phyloP scores from a whole-genome alignment of 1,140 invertebrate species.

The Cataglyphis hispanica region DNA sequence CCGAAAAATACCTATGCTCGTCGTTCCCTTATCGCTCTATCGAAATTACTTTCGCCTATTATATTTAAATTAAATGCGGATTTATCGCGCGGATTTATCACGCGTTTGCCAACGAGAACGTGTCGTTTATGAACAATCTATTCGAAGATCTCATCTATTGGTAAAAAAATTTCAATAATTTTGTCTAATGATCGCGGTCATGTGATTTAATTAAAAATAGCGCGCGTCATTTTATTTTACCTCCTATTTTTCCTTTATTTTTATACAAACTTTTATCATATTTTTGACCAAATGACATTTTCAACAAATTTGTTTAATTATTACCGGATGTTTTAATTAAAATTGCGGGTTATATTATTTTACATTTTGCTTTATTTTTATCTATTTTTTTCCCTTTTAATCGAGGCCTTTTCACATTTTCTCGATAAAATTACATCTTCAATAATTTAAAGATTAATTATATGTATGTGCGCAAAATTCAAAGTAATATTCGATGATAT shows the following conservation, averaged over 20 bases:
- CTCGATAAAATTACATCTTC: background rate
- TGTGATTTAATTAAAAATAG: background rate
- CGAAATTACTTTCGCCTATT: constrained; percentile 55
- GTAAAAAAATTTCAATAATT: constrained; percentile 8
- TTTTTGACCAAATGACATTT: background rate
- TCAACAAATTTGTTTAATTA: background rate
- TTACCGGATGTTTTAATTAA: background rate
- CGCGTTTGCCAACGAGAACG: background rate
- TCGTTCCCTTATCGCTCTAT: background rate
- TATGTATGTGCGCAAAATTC: background rate
- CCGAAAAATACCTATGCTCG: constrained; percentile 54
- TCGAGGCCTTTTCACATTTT: background rate
- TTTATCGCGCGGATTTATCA: constrained; percentile 48
- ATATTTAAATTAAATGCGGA: constrained; percentile 60
- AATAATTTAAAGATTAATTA: constrained; percentile 1
- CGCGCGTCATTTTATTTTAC: background rate
- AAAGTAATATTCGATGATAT: background rate
- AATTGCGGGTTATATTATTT: background rate
- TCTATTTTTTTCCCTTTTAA: background rate
- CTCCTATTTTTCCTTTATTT: background rate
- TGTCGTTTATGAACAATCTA: background rate
- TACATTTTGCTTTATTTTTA: background rate
- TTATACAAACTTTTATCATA: background rate
- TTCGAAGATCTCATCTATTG: background rate
- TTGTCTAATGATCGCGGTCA: background rate